These are phyloP conservation scores for Coryphaenoides rupestris DNA, from an alignment of 2,113 vertebrate genomes.

Conservation along the genomic window DNA sequence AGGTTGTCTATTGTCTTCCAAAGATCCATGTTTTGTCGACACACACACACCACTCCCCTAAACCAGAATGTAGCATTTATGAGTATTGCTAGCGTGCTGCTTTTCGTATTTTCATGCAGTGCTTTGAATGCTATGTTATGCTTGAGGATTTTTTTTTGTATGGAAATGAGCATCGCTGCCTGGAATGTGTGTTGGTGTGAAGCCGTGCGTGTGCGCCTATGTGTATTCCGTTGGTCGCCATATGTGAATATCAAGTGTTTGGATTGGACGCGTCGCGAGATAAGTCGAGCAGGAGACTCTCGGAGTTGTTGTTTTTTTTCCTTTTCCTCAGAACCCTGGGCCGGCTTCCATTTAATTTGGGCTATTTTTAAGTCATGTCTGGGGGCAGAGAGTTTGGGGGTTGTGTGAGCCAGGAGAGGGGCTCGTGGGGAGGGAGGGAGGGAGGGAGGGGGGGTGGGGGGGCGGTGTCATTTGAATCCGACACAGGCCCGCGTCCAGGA, in stretches of 20 bases:
- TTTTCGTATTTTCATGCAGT: not conserved
- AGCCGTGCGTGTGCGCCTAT: not conserved
- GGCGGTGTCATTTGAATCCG: constrained; percentile 62
- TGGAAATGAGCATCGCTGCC: not conserved
- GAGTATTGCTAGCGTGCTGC: too few species aligned
- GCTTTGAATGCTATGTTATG: not conserved
- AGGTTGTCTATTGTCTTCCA: too few species aligned
- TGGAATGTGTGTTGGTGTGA: constrained; percentile 1
- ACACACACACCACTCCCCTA: too few species aligned
- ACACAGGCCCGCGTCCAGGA: constrained; percentile 56
- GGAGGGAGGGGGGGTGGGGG: constrained; percentile 21
- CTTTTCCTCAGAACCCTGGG: constrained; percentile 64
- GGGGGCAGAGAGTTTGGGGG: constrained; percentile 7
- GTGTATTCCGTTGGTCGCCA: constrained; percentile 36
- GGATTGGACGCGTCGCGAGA: constrained; percentile 42
- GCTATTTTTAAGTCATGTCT: constrained; percentile 69
- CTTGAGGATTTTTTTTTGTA: not conserved
- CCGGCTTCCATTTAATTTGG: constrained; percentile 45
- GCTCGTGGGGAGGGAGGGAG: constrained; percentile 5
- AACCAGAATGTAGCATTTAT: too few species aligned
- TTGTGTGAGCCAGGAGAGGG: constrained; percentile 22
- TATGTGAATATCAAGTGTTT: constrained; percentile 48
- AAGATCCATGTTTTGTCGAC: too few species aligned
- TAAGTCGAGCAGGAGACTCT: constrained; percentile 54
- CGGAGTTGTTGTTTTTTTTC: constrained; percentile 39